Percentiles rank a stretch among this genome's conserved stretches.
phyloP scores from a whole-genome alignment of 2,888 invertebrate genomes.

The Leptopilina syphax region DNA sequence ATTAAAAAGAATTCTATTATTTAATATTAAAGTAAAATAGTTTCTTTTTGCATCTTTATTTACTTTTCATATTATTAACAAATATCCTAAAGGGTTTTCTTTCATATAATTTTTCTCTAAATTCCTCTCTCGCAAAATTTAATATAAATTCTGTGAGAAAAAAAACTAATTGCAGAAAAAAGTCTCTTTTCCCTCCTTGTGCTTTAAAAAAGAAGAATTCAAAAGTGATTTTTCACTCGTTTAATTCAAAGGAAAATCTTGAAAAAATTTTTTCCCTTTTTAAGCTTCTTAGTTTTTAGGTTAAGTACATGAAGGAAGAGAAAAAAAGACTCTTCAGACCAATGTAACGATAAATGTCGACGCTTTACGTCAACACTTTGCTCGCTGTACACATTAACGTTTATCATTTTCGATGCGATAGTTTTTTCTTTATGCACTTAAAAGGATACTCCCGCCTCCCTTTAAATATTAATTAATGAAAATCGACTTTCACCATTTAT shows the following conservation, averaged over 20 bases:
- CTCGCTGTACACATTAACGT: not conserved
- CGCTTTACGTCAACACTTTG: not conserved
- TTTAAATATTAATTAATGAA: not conserved
- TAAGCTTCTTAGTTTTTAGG: constrained; percentile 12
- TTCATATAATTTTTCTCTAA: too few species aligned
- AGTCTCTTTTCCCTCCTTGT: too few species aligned
- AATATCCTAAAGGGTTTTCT: too few species aligned
- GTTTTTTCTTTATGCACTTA: not conserved
- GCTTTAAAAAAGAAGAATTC: not conserved
- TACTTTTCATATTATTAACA: too few species aligned
- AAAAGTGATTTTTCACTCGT: constrained; percentile 6
- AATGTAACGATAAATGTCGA: constrained; percentile 9
- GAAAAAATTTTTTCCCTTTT: not conserved
- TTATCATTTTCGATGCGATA: not conserved
- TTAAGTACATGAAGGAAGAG: constrained; percentile 6
- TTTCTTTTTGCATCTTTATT: too few species aligned
- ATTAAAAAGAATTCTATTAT: too few species aligned
- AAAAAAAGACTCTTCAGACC: not conserved
- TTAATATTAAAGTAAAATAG: too few species aligned
- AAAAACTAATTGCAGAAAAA: too few species aligned
- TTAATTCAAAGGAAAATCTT: not conserved
- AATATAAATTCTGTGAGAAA: too few species aligned
- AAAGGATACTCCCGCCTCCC: not conserved
- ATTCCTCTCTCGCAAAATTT: too few species aligned
- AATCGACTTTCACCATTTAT: not conserved